A percentile compares a stretch with the other conserved stretches of the same genome.
phyloP scores from a whole-genome alignment of 2,113 vertebrate genomes.

The Myiozetetes cayanensis region DNA sequence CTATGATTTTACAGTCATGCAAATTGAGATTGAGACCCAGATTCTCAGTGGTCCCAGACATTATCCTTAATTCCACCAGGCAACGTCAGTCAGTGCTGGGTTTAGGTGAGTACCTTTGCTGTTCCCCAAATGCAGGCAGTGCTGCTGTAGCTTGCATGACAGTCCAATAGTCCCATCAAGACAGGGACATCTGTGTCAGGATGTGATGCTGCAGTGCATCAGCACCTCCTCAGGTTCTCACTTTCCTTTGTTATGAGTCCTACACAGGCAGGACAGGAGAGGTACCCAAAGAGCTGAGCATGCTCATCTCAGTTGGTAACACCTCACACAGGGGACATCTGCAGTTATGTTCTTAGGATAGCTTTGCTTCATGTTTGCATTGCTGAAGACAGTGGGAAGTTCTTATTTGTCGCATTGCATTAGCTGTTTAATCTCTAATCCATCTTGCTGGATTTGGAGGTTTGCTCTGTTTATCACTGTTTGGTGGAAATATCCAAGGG shows the following conservation, averaged over 20 bases:
- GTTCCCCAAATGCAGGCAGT: neutral
- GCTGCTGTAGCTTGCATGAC: neutral
- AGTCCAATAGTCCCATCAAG: neutral
- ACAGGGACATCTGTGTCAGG: neutral
- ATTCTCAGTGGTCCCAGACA: neutral
- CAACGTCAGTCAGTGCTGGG: neutral
- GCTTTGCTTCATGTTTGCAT: accelerated
- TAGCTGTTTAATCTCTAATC: neutral
- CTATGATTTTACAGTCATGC: neutral
- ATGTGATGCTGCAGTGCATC: neutral
- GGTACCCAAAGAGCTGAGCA: neutral
- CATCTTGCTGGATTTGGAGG: neutral
- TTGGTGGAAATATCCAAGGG: neutral
- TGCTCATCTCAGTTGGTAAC: neutral
- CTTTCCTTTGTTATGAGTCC: neutral
- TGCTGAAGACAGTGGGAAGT: neutral
- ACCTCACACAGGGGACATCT: neutral
- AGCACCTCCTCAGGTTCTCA: neutral
- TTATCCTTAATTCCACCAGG: neutral
- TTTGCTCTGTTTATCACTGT: neutral
- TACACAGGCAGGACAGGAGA: neutral
- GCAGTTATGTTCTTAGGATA: neutral
- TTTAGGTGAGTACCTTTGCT: neutral
- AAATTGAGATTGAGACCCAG: neutral
- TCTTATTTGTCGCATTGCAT: neutral